Evolutionary conservation across 2,113 vertebrate genomes (phyloP).

Genomic region (Seriola dumerili): DNA sequence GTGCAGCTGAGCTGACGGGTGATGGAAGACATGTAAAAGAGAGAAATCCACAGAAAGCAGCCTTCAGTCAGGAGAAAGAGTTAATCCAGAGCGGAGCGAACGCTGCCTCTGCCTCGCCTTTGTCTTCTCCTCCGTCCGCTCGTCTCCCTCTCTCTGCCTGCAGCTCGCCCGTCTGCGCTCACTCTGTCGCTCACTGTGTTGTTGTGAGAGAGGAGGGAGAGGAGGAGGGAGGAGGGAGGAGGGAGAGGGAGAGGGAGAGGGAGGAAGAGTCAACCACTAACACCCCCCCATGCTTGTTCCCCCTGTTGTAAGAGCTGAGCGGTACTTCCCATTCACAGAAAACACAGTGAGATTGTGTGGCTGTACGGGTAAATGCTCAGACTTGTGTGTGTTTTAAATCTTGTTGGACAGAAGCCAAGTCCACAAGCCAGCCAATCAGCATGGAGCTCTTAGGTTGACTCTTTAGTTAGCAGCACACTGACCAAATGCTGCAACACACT

Average conservation of each 20-base stretch:
- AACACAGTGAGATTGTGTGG: neutral
- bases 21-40: constrained; percentile 31
- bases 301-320: constrained; percentile 4
- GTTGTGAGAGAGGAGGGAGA: constrained; percentile 42
- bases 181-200: constrained; percentile 30
- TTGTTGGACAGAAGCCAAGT: constrained; percentile 59
- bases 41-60: constrained; percentile 22
- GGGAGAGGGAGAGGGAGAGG: constrained; percentile 29
- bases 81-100: constrained; percentile 48
- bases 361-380: neutral
- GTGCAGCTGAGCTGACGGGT: neutral
- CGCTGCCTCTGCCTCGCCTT: constrained; percentile 41
- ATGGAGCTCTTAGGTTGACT: constrained; percentile 17
- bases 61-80: constrained; percentile 16
- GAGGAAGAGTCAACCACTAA: constrained; percentile 57
- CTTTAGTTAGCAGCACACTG: constrained; percentile 31
- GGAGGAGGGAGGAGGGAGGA: constrained; percentile 33
- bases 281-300: constrained; percentile 38
- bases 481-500: constrained; percentile 55
- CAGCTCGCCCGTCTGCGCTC: constrained; percentile 23
- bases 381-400: neutral
- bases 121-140: constrained; percentile 41
- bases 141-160: constrained; percentile 21
- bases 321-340: constrained; percentile 40
- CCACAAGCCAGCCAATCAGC: constrained; percentile 47